phyloP scores from a whole-genome alignment of 2,888 invertebrate genomes.

The Teleiodes luculella region DNA sequence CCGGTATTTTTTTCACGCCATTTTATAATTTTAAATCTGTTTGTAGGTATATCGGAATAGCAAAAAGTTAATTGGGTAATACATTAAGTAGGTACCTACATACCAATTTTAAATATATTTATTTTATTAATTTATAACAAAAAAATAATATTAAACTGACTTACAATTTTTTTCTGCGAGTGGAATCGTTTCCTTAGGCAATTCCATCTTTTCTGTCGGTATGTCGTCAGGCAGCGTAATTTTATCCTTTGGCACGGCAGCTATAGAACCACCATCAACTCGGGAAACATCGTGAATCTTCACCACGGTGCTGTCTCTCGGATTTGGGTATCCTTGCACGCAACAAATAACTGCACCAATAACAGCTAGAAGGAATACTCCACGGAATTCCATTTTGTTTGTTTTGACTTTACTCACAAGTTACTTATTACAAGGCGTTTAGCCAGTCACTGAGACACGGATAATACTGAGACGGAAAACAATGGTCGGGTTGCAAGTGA shows the following conservation, averaged over 20 bases:
- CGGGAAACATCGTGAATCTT: conserved; percentile 25
- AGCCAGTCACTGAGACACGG: background rate
- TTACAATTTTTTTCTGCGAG: background rate
- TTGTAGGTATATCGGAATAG: no score
- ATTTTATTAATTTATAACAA: no score
- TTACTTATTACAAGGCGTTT: no score
- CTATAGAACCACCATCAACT: conserved; percentile 3
- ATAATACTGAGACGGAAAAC: no score
- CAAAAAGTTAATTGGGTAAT: no score
- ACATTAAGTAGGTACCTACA: no score
- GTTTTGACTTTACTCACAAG: no score
- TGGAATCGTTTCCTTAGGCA: background rate
- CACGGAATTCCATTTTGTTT: conserved; percentile 30
- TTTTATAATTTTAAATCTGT: no score
- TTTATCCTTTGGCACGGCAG: background rate
- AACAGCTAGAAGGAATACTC: conserved; percentile 23
- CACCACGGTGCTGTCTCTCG: conserved; percentile 34
- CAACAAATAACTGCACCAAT: conserved; percentile 28
- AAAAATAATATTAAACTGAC: no score
- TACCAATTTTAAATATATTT: no score
- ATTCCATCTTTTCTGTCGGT: background rate
- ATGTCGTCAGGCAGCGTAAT: background rate
- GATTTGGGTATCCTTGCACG: conserved; percentile 31
- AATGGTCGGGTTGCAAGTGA: conserved; percentile 23
- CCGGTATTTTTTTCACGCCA: no score